Evolutionary conservation across 2,113 vertebrate species (phyloP).

Genomic region (Lamprologus tigripictilis): DNA sequence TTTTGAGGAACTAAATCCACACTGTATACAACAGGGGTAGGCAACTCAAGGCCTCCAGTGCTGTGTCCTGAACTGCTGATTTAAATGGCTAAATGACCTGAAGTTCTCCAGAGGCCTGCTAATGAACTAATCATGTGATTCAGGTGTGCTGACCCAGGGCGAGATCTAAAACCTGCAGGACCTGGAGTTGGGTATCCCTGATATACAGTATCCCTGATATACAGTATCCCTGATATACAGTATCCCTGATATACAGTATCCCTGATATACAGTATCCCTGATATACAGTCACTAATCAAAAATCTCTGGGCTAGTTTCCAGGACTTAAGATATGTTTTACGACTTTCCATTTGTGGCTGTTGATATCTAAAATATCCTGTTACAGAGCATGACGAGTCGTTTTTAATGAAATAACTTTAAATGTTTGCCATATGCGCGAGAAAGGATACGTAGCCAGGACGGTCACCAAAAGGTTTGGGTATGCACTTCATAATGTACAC

Average conservation of each 20-base stretch:
- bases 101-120: neutral
- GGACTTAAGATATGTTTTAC: rapidly evolving
- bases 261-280: too few relatives aligned
- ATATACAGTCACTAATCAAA: neutral
- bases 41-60: neutral
- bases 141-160: neutral
- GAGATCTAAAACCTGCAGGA: neutral
- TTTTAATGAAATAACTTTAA: neutral
- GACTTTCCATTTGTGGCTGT: neutral
- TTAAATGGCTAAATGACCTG: neutral
- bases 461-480: neutral
- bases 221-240: too few relatives aligned
- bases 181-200: neutral
- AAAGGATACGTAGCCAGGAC: neutral
- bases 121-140: neutral
- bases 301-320: neutral
- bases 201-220: too few relatives aligned
- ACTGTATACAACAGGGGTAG: neutral
- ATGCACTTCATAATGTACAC: neutral
- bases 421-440: neutral
- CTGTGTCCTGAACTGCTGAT: rapidly evolving
- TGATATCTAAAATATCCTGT: neutral
- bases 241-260: too few relatives aligned
- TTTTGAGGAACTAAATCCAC: neutral
- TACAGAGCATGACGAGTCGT: neutral